Evolutionary conservation across 1,140 invertebrate species (phyloP).

Genomic region (Agrilus planipennis): DNA sequence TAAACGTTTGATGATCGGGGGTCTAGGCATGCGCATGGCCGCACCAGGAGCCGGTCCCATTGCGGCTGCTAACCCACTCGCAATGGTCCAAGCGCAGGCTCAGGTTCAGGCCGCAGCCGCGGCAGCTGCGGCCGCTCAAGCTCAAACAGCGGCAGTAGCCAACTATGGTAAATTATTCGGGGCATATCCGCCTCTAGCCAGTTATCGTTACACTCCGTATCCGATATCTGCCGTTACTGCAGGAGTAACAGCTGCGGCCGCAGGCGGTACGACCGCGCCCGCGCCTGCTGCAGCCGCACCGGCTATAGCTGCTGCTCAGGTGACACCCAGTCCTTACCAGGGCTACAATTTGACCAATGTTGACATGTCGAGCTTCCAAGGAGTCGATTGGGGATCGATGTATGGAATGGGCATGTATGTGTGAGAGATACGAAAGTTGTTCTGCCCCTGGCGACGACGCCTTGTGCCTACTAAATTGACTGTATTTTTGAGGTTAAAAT

Average conservation of each 20-base stretch:
- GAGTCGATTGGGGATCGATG: constrained; percentile 80
- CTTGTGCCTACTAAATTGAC: constrained; percentile 25
- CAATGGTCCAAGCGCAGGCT: constrained; percentile 46
- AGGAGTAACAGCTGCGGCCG: constrained; percentile 39
- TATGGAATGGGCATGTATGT: constrained; percentile 86
- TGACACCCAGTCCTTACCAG: constrained; percentile 58
- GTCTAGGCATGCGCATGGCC: constrained; percentile 50
- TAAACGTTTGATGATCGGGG: constrained; percentile 58
- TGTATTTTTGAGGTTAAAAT: constrained; percentile 17
- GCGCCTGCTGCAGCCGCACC: constrained; percentile 38
- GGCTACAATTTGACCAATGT: constrained; percentile 76
- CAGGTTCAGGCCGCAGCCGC: constrained; percentile 47
- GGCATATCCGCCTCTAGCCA: constrained; percentile 48
- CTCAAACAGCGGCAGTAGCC: constrained; percentile 32
- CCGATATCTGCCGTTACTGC: constrained; percentile 48
- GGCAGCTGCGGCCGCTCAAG: constrained; percentile 34
- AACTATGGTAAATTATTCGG: constrained; percentile 60
- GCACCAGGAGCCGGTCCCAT: constrained; percentile 41
- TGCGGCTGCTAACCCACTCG: constrained; percentile 44
- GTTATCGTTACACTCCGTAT: constrained; percentile 62
- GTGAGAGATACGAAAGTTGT: too few species aligned
- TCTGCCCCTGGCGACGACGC: too few species aligned
- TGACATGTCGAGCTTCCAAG: constrained; percentile 83
- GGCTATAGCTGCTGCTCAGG: constrained; percentile 42
- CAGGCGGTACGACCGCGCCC: constrained; percentile 34